Percentiles rank a stretch among this genome's conserved stretches.
These are phyloP conservation scores for Acrobasis consociella DNA, from an alignment of 2,888 invertebrate species.

Conservation along the genomic window DNA sequence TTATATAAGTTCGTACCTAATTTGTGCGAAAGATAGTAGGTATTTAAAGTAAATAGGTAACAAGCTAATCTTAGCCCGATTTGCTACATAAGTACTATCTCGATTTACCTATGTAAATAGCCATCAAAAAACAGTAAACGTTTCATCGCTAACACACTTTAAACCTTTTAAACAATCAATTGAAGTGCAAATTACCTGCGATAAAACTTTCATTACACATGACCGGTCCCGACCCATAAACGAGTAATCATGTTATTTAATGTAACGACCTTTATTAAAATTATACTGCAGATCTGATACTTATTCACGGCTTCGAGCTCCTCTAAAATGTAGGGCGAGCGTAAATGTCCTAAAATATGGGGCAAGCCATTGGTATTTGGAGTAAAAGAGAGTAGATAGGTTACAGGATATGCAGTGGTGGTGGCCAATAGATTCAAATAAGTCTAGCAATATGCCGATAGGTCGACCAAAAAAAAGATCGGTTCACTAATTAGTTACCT, in stretches of 20 bases:
- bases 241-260: constrained; percentile 41
- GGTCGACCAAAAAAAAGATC: too few relatives aligned
- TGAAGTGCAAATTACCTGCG: constrained; percentile 52
- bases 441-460: too few relatives aligned
- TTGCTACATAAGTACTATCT: too few relatives aligned
- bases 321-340: constrained; percentile 20
- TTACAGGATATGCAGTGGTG: too few relatives aligned
- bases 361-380: constrained; percentile 5
- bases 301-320: constrained; percentile 5
- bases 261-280: constrained; percentile 38
- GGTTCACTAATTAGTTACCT: too few relatives aligned
- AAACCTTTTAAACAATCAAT: constrained; percentile 39
- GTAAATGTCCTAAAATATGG: constrained; percentile 20
- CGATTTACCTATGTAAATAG: neutral
- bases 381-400: too few relatives aligned
- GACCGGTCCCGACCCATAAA: constrained; percentile 38
- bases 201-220: constrained; percentile 58
- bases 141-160: constrained; percentile 12
- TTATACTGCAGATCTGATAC: constrained; percentile 21
- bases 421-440: too few relatives aligned
- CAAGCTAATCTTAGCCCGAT: too few relatives aligned
- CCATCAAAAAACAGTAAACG: neutral
- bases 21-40: too few relatives aligned
- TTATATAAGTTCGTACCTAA: too few relatives aligned
- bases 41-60: too few relatives aligned